Evolutionary conservation across 2,113 vertebrate species (phyloP), one percentile per base, ranked within the genome.

Genomic region (Syngnathus scovelli): DNA sequence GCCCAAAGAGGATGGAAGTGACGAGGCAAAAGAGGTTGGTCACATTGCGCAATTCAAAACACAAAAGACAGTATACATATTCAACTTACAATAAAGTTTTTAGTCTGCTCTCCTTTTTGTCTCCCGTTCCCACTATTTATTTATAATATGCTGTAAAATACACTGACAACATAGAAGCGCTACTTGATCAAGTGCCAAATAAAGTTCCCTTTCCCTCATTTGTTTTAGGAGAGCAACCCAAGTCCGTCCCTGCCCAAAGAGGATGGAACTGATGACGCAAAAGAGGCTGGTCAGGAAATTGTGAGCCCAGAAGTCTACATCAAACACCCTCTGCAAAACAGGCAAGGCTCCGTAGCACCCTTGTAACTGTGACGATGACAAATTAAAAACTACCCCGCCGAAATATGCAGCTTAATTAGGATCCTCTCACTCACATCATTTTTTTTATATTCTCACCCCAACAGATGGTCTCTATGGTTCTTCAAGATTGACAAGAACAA

Each of bases 401-500:
- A 15, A 46, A 15, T 5, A 18, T 33, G 27, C 27, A 33, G 27
- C 27, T 33, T 33, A 33, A 33, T 3, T 33, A 33, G 27, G 27
- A 33, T 33, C 27, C 10, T 33, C 64, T 60, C 27, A 76, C 55
- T 76, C 67, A 21, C 59, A 66, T 67, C 64, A 70, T 70, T 12
- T 3, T 2, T 10, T 19, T 59, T 59, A 16, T 77, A 21, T 63
- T 79, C 64, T 49, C 2, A 8, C 58, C 61, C 63, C 71, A 90
- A 82, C 89, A 99, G 97, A 87, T 98, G 96, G 97, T 94, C 95
- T 69, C 94, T 99, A 83, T 99, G 97, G 97, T 99, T 99, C 91
- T 99, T 96, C 90, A 99, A 99, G 92, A 99, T 97, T 88, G 96
- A 99, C 90, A 98, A 98, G 92, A 98, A 93, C 91, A 98, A 98